These are phyloP conservation scores for Ichneumoninae sp. DNA, from an alignment of 2,888 invertebrate species.

Conservation along the genomic window DNA sequence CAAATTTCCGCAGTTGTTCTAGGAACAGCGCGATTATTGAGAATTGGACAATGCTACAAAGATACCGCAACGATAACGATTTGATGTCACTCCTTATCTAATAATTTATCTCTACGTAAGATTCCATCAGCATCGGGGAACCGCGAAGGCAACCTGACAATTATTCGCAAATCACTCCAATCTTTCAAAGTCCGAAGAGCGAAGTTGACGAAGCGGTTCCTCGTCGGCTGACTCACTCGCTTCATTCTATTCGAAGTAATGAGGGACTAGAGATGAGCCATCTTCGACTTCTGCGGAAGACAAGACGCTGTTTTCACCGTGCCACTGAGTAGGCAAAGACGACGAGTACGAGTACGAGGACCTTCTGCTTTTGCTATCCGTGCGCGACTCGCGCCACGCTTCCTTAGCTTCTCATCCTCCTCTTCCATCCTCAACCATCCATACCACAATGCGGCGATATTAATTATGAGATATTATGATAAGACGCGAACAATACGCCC, in stretches of 20 bases:
- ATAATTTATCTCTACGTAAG: background rate
- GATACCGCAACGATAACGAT: background rate
- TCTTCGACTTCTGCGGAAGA: constrained; percentile 75
- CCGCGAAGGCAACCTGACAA: background rate
- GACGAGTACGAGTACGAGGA: constrained; percentile 49
- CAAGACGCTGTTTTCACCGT: constrained; percentile 68
- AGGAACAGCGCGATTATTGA: background rate
- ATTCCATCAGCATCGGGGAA: background rate
- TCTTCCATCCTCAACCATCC: constrained; percentile 80
- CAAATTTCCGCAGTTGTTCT: background rate
- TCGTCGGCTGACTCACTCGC: constrained; percentile 21
- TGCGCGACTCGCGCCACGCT: constrained; percentile 34
- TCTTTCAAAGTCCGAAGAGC: constrained; percentile 6
- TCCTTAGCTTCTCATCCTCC: constrained; percentile 44
- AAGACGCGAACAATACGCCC: constrained; percentile 84
- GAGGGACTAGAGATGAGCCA: constrained; percentile 62
- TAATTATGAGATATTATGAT: constrained; percentile 85
- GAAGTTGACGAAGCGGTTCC: constrained; percentile 40
- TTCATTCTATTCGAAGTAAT: constrained; percentile 40
- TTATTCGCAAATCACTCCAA: background rate
- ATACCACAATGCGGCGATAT: constrained; percentile 84
- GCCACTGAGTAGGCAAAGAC: constrained; percentile 32
- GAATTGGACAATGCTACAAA: background rate
- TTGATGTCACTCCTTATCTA: background rate
- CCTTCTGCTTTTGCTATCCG: constrained; percentile 59